These are phyloP conservation scores for Limosa lapponica DNA, from an alignment of 2,797 vertebrate genomes.

Conservation along the genomic window DNA sequence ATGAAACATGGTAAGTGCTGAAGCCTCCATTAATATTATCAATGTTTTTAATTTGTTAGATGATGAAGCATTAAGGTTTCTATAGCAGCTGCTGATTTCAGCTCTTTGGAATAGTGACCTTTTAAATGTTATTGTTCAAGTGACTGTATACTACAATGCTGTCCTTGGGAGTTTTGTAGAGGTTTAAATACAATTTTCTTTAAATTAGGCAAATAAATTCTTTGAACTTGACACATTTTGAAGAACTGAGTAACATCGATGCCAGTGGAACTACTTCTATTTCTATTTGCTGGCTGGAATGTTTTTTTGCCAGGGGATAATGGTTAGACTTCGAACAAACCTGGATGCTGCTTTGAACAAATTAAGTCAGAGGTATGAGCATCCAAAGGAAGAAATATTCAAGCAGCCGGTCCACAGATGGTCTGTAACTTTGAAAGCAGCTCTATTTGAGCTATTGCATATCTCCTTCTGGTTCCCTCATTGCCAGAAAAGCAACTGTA, in stretches of 20 bases:
- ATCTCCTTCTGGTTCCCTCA: not conserved
- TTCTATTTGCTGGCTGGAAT: not conserved
- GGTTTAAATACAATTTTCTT: not conserved
- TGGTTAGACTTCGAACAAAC: not conserved
- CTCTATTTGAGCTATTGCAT: not conserved
- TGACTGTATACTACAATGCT: conserved; percentile 23
- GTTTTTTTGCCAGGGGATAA: not conserved
- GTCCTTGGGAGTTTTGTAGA: not conserved
- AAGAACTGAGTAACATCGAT: not conserved
- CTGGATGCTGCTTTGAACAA: too few species aligned
- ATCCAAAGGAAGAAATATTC: not conserved
- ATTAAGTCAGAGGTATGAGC: not conserved
- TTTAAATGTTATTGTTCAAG: conserved; percentile 55
- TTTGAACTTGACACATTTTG: not conserved
- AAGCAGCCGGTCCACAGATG: not conserved
- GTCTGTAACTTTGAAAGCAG: not conserved
- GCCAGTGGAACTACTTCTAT: not conserved
- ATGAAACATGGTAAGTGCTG: conserved; percentile 71
- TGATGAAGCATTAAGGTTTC: conserved; percentile 74
- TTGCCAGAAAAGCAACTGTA: not conserved
- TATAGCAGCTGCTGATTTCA: conserved; percentile 67
- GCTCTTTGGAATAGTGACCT: conserved; percentile 47
- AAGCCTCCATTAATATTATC: conserved; percentile 66
- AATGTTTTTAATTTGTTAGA: conserved; percentile 67
- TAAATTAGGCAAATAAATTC: not conserved